These are phyloP conservation scores for Arbacia lixula DNA, from an alignment of 53 echinoderm and acorn worm genomes.

Conservation along the genomic window DNA sequence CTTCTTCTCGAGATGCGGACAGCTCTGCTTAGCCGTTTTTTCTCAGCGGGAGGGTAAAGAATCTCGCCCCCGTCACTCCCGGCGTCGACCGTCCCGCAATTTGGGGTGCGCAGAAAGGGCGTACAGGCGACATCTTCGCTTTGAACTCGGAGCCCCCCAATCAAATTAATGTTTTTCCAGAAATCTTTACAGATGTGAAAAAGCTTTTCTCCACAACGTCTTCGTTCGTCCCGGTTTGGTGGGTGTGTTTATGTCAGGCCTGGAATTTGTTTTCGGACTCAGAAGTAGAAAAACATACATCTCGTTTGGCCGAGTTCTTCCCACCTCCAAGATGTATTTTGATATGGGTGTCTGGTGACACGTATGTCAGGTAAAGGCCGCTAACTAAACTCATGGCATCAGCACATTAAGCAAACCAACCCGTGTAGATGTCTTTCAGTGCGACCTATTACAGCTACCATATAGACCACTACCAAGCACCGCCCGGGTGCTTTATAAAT, in stretches of 20 bases:
- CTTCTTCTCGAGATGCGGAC: too few relatives aligned
- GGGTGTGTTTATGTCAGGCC: slow-evolving; percentile 56
- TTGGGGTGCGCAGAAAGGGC: slow-evolving; percentile 23
- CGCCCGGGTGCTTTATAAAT: too few relatives aligned
- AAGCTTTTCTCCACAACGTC: slow-evolving; percentile 15
- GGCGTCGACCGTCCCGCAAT: neutral
- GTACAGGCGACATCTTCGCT: slow-evolving; percentile 49
- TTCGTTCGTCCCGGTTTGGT: slow-evolving; percentile 33
- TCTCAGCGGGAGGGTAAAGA: neutral
- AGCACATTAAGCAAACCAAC: slow-evolving; percentile 32
- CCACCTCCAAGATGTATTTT: slow-evolving; percentile 40
- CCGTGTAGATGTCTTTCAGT: too few relatives aligned
- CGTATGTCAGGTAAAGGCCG: slow-evolving; percentile 1
- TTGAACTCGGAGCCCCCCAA: slow-evolving; percentile 38
- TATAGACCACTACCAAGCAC: too few relatives aligned
- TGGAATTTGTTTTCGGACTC: slow-evolving; percentile 50
- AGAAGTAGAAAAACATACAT: slow-evolving; percentile 50
- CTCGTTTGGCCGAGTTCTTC: neutral
- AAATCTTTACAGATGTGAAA: slow-evolving; percentile 39
- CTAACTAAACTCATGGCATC: neutral
- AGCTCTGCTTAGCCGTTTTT: neutral
- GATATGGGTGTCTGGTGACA: slow-evolving; percentile 22
- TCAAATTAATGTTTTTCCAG: slow-evolving; percentile 54
- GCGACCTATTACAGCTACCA: too few relatives aligned
- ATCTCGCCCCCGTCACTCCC: slow-evolving; percentile 1